Base-by-base conservation (phyloP, 2,888 invertebrate species). In the Rhamnusium bicolor region DNA sequence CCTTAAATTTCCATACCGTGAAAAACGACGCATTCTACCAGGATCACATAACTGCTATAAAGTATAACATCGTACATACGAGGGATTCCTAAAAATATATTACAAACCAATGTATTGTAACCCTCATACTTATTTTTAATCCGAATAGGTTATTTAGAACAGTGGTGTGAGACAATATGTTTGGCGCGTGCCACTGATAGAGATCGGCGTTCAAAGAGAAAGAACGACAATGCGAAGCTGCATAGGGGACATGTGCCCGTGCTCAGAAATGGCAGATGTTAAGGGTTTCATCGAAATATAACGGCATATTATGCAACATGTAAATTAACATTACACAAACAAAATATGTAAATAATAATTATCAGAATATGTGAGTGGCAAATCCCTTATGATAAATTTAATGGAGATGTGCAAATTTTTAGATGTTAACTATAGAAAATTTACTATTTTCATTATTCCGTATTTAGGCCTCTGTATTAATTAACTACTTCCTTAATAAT, bases 21-120 rank as follows among this genome's bases (percentile, higher is more conserved):
- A 32, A 58, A 58, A 58, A 12, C 58, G 58, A 58, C 58, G 58
- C 58, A 58, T 32, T 32, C 32, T 58, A 58, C 32, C 58, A 58
- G 58, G 58, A 58, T 2, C 16, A 16, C 58, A 58, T 29, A 14
- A 32, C 1, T 6, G 14, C 5, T 1, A 3, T 5, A 19, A 1
- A 29, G 58, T 29, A 19, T 12, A 18, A 16, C 32, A 40, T 12
- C 2, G 29, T 18, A 19, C 58, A 58, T 16, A 16, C 58, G 58
- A 21, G 24, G 18, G 18, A 8, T 8, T 2, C 58, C 58, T 32
- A 58, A 58, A 58, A 58, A 4, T 16, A 29, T n/a, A 56, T 56
- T 56, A 16, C 16, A 56, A 27, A 58, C 58, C 58, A 18, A 58
- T 58, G 32, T 10, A 19, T 32, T 29, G n/a, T n/a, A n/a, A 27